A percentile compares a stretch with the other conserved stretches of the same genome.
phyloP scores from a whole-genome alignment of 2,888 invertebrate genomes.

The Escarpia spicata region DNA sequence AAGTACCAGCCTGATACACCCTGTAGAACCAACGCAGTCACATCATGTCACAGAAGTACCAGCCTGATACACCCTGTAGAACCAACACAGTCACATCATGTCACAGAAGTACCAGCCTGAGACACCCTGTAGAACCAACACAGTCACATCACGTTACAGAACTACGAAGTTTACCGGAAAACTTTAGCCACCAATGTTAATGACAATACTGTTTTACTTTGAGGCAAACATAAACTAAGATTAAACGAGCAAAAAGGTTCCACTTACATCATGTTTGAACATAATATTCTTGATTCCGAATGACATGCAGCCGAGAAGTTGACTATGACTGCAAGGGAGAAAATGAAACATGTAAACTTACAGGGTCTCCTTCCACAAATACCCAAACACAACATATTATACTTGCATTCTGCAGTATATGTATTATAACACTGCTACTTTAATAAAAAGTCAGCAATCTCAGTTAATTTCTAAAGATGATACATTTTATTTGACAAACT shows the following conservation, averaged over 20 bases:
- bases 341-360: constrained; percentile 13
- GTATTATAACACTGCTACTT: too few species aligned
- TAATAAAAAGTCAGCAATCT: too few species aligned
- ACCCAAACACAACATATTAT: not conserved
- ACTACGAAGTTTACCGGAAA: too few species aligned
- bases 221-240: not conserved
- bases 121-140: too few species aligned
- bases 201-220: not conserved
- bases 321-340: constrained; percentile 57
- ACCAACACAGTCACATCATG: too few species aligned
- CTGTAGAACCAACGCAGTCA: too few species aligned
- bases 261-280: constrained; percentile 73
- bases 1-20: too few species aligned
- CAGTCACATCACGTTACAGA: too few species aligned
- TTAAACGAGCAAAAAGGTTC: not conserved
- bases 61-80: too few species aligned
- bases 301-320: constrained; percentile 93
- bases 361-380: not conserved
- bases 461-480: not conserved
- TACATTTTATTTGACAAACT: not conserved
- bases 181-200: not conserved
- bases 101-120: too few species aligned
- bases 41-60: too few species aligned
- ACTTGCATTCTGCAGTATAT: not conserved
- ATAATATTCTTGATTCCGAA: constrained; percentile 85